These are phyloP conservation scores for Phrynocephalus guinanensis DNA, from an alignment of 2,797 vertebrate genomes.

Conservation along the genomic window DNA sequence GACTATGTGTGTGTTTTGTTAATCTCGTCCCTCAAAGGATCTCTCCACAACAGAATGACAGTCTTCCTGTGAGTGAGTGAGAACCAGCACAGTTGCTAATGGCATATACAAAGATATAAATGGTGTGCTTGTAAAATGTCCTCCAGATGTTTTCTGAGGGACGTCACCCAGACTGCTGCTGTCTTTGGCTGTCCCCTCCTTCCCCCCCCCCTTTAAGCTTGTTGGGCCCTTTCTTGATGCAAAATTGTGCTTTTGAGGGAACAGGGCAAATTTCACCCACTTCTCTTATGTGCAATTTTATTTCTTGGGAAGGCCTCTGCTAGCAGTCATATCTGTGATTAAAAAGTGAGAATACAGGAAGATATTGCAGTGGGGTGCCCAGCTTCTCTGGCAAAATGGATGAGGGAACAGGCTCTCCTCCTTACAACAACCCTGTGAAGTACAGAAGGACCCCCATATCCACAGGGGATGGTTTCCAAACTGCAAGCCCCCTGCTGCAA, in stretches of 20 bases:
- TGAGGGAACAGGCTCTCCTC: background rate
- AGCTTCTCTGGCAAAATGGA: background rate
- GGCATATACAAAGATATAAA: constrained; percentile 11
- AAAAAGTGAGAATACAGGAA: background rate
- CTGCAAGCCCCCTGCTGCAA: too few relatives aligned
- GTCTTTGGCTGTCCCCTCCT: background rate
- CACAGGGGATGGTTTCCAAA: too few relatives aligned
- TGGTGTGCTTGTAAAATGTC: background rate
- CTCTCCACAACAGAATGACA: background rate
- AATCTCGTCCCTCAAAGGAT: background rate
- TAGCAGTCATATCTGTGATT: too few relatives aligned
- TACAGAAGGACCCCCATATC: too few relatives aligned
- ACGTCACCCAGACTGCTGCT: background rate
- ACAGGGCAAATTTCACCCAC: too few relatives aligned
- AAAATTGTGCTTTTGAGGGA: background rate
- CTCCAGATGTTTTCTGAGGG: background rate
- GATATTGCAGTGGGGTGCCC: too few relatives aligned
- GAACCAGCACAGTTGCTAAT: background rate
- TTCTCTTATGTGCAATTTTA: background rate
- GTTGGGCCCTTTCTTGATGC: background rate
- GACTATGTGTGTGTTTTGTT: background rate
- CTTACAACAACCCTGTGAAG: too few relatives aligned
- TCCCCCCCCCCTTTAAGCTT: too few relatives aligned
- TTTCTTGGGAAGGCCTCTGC: background rate
- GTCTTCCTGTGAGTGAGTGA: background rate